phyloP scores from a whole-genome alignment of 2,113 vertebrate species.

The Vombatus ursinus region DNA sequence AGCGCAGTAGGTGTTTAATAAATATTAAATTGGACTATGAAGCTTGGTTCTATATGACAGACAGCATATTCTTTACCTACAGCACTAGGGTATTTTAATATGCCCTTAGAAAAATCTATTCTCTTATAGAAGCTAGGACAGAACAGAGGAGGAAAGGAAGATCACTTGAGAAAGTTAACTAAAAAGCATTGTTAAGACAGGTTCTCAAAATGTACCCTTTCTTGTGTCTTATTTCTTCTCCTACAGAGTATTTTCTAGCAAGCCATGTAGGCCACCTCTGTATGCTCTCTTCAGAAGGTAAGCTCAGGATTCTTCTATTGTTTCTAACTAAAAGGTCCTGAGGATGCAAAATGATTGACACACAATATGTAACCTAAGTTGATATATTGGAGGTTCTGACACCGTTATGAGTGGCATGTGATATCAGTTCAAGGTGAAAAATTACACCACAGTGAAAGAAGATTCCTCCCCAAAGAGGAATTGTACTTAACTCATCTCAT shows the following conservation, averaged over 20 bases:
- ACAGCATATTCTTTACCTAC: not conserved
- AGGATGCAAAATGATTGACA: conserved; percentile 25
- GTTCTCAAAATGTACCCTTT: not conserved
- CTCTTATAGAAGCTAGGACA: not conserved
- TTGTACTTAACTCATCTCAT: conserved; percentile 33
- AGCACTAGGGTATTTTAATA: not conserved
- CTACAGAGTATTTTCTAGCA: not conserved
- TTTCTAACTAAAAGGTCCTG: conserved; percentile 7
- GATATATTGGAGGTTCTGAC: conserved; percentile 16
- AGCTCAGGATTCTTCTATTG: conserved; percentile 34
- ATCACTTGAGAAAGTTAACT: not conserved
- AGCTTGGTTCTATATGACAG: not conserved
- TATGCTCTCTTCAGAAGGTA: conserved; percentile 45
- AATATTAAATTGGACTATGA: not conserved
- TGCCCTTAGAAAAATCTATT: not conserved
- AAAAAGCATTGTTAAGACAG: not conserved
- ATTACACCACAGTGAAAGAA: conserved; percentile 36
- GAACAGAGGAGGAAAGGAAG: conserved; percentile 9
- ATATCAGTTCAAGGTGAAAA: conserved; percentile 48
- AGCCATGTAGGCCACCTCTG: not conserved
- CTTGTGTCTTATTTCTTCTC: not conserved
- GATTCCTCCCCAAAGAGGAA: conserved; percentile 24
- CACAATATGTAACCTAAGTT: not conserved
- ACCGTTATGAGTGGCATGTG: conserved; percentile 14
- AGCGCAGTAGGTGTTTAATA: not conserved